Base-by-base conservation (phyloP, 2,888 invertebrate genomes). In the Linyphia triangularis region DNA sequence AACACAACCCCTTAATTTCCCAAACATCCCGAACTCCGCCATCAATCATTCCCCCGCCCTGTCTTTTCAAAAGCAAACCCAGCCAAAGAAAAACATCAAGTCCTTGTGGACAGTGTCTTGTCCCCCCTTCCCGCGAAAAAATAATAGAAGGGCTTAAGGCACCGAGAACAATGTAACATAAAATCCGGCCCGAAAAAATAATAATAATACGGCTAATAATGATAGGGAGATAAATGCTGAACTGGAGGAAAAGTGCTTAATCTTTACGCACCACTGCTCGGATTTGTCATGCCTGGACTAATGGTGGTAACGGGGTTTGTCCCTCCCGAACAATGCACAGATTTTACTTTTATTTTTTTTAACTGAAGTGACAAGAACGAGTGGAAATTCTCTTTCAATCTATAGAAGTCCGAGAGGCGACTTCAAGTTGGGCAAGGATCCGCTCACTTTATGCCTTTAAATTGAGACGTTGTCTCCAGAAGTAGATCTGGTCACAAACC, bases 141-240 rank as follows among this genome's bases (percentile, higher is more conserved):
- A 16, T 24, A 33, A 30, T 13, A 43, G 69, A 85, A 24, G 75
- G 51, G 85, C 85, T 85, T 85, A 85, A 72, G 26, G 43, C 43
- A 24, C 51, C n/a, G 72, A 85, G 85, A 85, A 85, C 85, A 85
- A 85, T 85, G 85, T 85, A 85, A 85, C 85, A 85, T 85, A 85
- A 85, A 81, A 85, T 78, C 78, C 72, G 72, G 51, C 63, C 63
- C 43, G 69, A 72, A 16, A 51, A 51, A 51, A 40, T 40, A 40
- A 40, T 40, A 51, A 51, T 51, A 13, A 51, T 51, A 51, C 51
- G 13, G 51, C 13, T 51, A 85, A 85, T 79, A 85, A 85, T 85
- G 72, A 72, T 65, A 33, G 73, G 9, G 72, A n/a, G 85, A 85
- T 85, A 85, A 84, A 67, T 75, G 51, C 51, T 30, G 67, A 73